Conservation (phyloP, 2,888 invertebrate genomes). For the Limnephilus lunatus region DNA sequence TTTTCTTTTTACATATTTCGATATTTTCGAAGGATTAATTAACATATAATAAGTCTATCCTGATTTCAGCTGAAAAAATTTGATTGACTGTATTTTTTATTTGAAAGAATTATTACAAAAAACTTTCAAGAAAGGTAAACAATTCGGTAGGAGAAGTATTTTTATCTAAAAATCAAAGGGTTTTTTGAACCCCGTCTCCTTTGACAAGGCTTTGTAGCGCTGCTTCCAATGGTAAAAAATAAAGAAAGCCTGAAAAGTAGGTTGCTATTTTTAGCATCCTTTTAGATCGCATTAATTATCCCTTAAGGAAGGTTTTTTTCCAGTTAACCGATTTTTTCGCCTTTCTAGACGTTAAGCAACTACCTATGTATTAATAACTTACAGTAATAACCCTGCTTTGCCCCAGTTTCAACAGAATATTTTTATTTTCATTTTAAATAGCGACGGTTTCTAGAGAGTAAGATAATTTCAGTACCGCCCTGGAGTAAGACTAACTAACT, state of each 20-base stretch:
- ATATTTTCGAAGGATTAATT: neutral
- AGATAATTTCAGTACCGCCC: no score
- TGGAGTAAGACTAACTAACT: no score
- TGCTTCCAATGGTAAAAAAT: neutral
- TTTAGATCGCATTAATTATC: neutral
- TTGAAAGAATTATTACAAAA: neutral
- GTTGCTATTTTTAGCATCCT: neutral
- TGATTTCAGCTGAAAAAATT: neutral
- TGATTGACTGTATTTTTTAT: neutral
- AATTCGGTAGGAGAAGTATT: neutral
- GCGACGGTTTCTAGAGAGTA: no score
- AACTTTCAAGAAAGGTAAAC: neutral
- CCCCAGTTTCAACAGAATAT: neutral
- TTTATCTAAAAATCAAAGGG: neutral
- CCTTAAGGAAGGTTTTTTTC: neutral
- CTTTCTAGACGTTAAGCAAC: neutral
- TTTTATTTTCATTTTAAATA: no score
- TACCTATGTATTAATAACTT: neutral
- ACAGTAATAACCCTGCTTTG: neutral
- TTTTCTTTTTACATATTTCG: no score
- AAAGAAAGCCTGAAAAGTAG: neutral
- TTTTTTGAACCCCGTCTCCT: neutral
- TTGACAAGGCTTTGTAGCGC: neutral
- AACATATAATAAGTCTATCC: neutral
- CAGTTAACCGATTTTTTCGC: neutral